These are phyloP conservation scores for Scaptomyza parva DNA, from an alignment of 2,888 invertebrate genomes.

Conservation along the genomic window DNA sequence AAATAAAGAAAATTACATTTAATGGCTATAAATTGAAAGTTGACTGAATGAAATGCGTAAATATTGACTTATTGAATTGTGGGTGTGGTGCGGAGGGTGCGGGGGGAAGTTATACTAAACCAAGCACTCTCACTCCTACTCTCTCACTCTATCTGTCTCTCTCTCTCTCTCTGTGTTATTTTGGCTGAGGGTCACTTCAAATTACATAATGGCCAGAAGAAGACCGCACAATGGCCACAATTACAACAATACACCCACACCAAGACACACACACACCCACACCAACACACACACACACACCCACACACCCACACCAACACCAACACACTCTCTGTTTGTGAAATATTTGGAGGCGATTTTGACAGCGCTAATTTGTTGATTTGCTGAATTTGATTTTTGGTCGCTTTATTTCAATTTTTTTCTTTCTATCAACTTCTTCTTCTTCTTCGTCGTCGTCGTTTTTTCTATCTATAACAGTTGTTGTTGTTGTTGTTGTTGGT, in stretches of 20 bases:
- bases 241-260: conserved; percentile 2
- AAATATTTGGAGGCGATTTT: conserved; percentile 47
- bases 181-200: conserved; percentile 57
- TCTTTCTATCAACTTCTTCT: background rate
- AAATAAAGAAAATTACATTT: conserved; percentile 68
- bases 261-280: background rate
- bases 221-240: conserved; percentile 39
- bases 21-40: conserved; percentile 78
- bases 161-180: conserved; percentile 20
- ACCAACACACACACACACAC: conserved; percentile 1
- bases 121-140: too few relatives aligned
- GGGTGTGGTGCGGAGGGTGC: too few relatives aligned
- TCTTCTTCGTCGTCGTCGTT: conserved; percentile 22
- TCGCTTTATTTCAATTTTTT: conserved; percentile 16
- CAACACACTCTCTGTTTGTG: background rate
- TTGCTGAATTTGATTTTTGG: conserved; percentile 73
- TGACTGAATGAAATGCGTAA: conserved; percentile 78
- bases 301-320: too few relatives aligned
- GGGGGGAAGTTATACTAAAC: too few relatives aligned
- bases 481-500: conserved; percentile 25
- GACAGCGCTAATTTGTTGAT: conserved; percentile 79
- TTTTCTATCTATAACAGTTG: conserved; percentile 20
- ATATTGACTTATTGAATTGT: conserved; percentile 74
- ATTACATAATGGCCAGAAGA: conserved; percentile 51
- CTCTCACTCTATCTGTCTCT: too few relatives aligned